phyloP scores from a whole-genome alignment of 1,140 invertebrate species.

The Zaprionus vittiger region DNA sequence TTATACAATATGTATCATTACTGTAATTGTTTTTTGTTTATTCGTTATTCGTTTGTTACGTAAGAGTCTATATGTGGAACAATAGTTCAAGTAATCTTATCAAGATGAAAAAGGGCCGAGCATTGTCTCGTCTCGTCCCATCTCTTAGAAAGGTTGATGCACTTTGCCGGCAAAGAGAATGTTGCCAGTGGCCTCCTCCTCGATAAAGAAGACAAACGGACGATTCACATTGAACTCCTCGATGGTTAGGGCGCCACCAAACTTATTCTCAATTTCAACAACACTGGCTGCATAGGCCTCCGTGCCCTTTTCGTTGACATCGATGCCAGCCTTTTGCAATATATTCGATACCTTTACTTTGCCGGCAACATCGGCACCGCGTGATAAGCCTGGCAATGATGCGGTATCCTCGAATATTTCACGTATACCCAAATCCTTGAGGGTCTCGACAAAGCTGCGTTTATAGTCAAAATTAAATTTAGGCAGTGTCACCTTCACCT shows the following conservation, averaged over 20 bases:
- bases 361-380: conserved; percentile 84
- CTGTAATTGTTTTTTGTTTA: background rate
- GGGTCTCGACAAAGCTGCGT: conserved; percentile 86
- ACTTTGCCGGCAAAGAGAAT: conserved; percentile 90
- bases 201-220: conserved; percentile 92
- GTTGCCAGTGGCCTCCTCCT: conserved; percentile 89
- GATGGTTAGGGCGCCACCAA: conserved; percentile 85
- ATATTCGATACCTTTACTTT: conserved; percentile 89
- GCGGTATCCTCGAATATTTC: conserved; percentile 89
- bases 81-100: conserved; percentile 40
- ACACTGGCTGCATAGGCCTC: conserved; percentile 91
- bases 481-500: conserved; percentile 89
- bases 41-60: background rate
- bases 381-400: conserved; percentile 87
- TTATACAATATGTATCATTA: background rate
- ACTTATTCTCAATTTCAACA: conserved; percentile 89
- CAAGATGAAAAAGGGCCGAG: conserved; percentile 29
- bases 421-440: conserved; percentile 89
- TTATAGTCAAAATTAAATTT: conserved; percentile 91
- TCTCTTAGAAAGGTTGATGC: conserved; percentile 52
- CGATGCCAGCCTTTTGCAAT: conserved; percentile 92
- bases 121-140: background rate
- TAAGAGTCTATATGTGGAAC: background rate
- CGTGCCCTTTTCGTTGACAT: conserved; percentile 93
- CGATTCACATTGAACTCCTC: conserved; percentile 88